These are phyloP conservation scores for Poecilus cupreus DNA, from an alignment of 2,888 invertebrate genomes.

Conservation along the genomic window DNA sequence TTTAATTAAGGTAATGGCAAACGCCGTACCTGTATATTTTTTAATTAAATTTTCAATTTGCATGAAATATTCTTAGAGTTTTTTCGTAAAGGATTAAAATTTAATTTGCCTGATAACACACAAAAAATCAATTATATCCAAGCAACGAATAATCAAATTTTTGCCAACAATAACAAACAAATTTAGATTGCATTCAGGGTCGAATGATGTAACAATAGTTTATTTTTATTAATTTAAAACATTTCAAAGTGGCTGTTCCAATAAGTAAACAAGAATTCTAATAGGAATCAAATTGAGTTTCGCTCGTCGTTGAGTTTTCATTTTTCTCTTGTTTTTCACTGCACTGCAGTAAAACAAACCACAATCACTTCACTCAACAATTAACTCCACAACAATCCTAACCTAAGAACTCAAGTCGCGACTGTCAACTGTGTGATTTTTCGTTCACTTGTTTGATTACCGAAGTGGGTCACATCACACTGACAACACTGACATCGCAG, in stretches of 20 bases:
- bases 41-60: background rate
- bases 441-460: constrained; percentile 32
- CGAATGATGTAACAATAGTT: too few species aligned
- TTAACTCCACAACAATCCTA: background rate
- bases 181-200: too few species aligned
- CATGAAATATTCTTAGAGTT: too few species aligned
- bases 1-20: too few species aligned
- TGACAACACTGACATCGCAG: background rate
- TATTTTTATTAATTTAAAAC: background rate
- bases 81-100: too few species aligned
- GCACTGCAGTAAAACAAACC: background rate
- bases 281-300: background rate
- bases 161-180: background rate
- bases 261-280: constrained; percentile 19
- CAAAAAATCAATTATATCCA: background rate
- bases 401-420: background rate
- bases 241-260: background rate
- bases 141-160: background rate
- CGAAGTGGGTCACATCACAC: constrained; percentile 31
- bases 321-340: background rate
- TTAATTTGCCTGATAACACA: too few species aligned
- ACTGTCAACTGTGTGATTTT: background rate
- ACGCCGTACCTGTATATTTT: background rate
- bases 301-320: background rate
- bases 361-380: background rate